Percentiles rank a stretch among this genome's conserved stretches.
Evolutionary conservation across 2,113 vertebrate genomes (phyloP).

Genomic region (Leiothrix lutea): DNA sequence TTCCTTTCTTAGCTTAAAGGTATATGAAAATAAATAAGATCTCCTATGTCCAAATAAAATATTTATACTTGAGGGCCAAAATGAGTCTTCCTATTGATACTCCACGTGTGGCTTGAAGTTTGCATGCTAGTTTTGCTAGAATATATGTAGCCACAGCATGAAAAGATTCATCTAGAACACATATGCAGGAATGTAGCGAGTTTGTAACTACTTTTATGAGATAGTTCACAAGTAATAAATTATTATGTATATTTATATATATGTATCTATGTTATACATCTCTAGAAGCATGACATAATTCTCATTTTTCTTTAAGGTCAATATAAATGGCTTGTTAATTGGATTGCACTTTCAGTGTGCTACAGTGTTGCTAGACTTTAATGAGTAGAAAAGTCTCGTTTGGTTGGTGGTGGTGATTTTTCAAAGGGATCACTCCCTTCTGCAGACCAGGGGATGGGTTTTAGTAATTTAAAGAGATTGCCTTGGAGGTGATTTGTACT

Average conservation of each 20-base stretch:
- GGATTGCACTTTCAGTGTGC: neutral
- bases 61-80: neutral
- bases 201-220: neutral
- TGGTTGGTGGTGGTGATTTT: neutral
- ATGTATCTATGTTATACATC: neutral
- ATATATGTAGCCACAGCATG: neutral
- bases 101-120: neutral
- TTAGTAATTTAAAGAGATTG: neutral
- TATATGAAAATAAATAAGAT: neutral
- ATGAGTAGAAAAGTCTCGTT: neutral
- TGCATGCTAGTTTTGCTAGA: neutral
- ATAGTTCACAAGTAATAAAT: neutral
- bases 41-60: neutral
- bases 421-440: fast-evolving
- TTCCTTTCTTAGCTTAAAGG: neutral
- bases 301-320: neutral
- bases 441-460: neutral
- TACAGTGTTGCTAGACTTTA: neutral
- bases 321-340: neutral
- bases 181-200: neutral
- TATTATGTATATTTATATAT: neutral
- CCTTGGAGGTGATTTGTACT: neutral
- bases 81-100: fast-evolving
- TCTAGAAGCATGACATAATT: neutral
- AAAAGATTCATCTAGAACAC: neutral